These are phyloP conservation scores for Lordiphosa fenestrarum DNA, from an alignment of 2,888 invertebrate genomes.

Conservation along the genomic window DNA sequence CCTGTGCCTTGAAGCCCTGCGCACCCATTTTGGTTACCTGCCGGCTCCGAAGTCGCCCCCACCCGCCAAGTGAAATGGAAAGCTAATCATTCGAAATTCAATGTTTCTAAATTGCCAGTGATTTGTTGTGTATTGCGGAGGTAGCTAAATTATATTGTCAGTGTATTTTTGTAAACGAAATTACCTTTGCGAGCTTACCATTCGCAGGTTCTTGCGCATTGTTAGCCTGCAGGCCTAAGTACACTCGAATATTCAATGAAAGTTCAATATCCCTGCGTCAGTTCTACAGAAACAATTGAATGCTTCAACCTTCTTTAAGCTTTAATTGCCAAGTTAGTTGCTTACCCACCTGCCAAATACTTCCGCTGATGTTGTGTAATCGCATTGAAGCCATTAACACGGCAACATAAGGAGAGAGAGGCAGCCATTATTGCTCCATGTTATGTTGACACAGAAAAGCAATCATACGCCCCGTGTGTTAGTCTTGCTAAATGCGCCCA, in stretches of 20 bases:
- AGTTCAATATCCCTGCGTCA: slow-evolving; percentile 23
- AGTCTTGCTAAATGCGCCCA: slow-evolving; percentile 20
- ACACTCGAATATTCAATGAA: slow-evolving; percentile 14
- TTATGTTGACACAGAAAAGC: slow-evolving; percentile 40
- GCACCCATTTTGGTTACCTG: slow-evolving; percentile 86
- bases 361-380: slow-evolving; percentile 36
- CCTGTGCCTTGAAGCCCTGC: slow-evolving; percentile 95
- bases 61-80: background rate
- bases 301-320: slow-evolving; percentile 28
- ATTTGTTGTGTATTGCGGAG: slow-evolving; percentile 12
- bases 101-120: background rate
- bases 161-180: slow-evolving; percentile 19
- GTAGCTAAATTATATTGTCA: slow-evolving; percentile 4
- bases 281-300: slow-evolving; percentile 26
- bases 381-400: slow-evolving; percentile 45
- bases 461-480: slow-evolving; percentile 40
- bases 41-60: slow-evolving; percentile 27
- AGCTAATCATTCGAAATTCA: slow-evolving; percentile 14
- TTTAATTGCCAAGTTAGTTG: slow-evolving; percentile 11
- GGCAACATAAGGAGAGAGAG: slow-evolving; percentile 3
- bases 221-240: background rate
- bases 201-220: slow-evolving; percentile 17
- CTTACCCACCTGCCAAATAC: slow-evolving; percentile 7
- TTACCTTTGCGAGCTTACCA: slow-evolving; percentile 20
- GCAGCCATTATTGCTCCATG: slow-evolving; percentile 27